Evolutionary conservation across 1,140 invertebrate genomes (phyloP).

Genomic region (Eumeta japonica): DNA sequence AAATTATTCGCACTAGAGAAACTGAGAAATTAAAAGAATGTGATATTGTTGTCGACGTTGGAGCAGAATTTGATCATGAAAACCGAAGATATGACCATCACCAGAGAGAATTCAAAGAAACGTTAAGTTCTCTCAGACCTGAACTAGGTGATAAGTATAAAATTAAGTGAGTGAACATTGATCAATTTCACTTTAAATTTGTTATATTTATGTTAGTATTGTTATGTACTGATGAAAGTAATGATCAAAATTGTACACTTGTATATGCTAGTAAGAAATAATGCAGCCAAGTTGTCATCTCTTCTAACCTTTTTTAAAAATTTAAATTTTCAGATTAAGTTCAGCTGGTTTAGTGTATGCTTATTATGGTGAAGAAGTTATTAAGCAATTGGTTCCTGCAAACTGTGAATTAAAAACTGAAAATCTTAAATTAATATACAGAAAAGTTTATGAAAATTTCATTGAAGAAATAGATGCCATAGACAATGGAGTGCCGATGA

Average conservation of each 20-base stretch:
- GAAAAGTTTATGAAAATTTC: conserved; percentile 85
- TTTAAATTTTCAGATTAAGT: conserved; percentile 72
- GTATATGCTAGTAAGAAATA: too few relatives aligned
- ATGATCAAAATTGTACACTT: too few relatives aligned
- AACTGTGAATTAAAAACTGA: conserved; percentile 52
- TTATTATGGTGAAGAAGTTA: conserved; percentile 84
- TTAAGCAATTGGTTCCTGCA: conserved; percentile 59
- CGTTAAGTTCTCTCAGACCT: conserved; percentile 58
- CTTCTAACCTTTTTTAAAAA: too few relatives aligned
- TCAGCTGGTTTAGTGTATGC: conserved; percentile 93
- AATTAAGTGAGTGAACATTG: conserved; percentile 54
- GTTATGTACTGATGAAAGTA: too few relatives aligned
- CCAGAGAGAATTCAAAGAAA: conserved; percentile 71
- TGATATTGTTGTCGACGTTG: conserved; percentile 96
- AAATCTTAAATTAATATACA: conserved; percentile 66
- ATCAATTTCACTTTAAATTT: background rate
- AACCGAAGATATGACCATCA: conserved; percentile 92
- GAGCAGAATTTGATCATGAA: conserved; percentile 79
- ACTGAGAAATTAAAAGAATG: conserved; percentile 70
- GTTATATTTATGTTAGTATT: background rate
- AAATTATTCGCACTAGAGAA: conserved; percentile 74
- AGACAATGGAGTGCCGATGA: conserved; percentile 89
- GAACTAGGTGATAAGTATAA: conserved; percentile 55
- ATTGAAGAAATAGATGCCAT: conserved; percentile 95
- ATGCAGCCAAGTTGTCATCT: too few relatives aligned